Evolutionary conservation across 2,113 vertebrate genomes (phyloP), one percentile per base, ranked within the genome.

Genomic region (Catharus fuscescens): DNA sequence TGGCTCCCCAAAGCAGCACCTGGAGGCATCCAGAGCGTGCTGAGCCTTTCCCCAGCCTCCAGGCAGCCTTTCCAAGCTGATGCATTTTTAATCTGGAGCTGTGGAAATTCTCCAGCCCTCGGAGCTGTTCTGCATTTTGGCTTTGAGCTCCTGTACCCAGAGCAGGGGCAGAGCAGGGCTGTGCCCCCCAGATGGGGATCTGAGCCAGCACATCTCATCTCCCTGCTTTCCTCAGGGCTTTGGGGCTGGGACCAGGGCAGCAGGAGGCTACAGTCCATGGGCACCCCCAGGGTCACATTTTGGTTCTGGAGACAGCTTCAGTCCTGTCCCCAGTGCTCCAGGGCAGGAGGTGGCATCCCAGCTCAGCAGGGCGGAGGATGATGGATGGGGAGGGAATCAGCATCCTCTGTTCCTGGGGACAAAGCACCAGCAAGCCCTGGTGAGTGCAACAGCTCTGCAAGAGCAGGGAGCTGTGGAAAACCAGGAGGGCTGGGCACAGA

Each of bases 201-300:
- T 21, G 40, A 0, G 25, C 73, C 85, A 24, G 50, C 80, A 31
- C 53, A 6, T 48, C 86, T 9, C 7, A 36, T 67, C 42, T 31
- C 4, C 13, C 18, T 1, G 36, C 56, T 36, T 31, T 8, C 5
- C 40, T 28, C 80, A 95, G 98, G 93, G 97, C 40, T 99, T 98
- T 50, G 95, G 88, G 70, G 92, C 97, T 44, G 97, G 97, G 91
- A 94, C 96, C 34, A 60, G 38, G 1, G 79, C 97, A 45, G 61
- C 96, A 8, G 90, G 96, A 48, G 52, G 6, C 3, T 6, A 44
- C 1, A 48, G 80, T 36, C 34, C 34, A 36, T 36, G 34, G 34
- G 34, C 44, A 24, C 14, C 24, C 28, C 7, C 0, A 0, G 12
- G 47, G 32, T 20, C 8, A 12, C 8, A 2, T 32, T 79, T 50